Conservation (phyloP, 2,113 vertebrate species). For the Antigone vipio region DNA sequence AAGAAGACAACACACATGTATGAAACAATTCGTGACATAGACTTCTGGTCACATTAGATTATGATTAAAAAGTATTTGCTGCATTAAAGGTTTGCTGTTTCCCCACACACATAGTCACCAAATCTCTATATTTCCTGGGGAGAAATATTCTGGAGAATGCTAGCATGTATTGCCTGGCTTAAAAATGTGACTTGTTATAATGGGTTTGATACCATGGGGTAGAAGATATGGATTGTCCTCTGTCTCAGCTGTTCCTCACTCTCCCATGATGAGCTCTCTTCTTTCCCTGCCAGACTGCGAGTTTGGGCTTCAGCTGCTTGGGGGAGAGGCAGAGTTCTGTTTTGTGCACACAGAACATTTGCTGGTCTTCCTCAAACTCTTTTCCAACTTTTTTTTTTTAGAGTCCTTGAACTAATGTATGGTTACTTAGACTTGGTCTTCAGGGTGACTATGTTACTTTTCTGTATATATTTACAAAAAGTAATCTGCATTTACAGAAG, state of each 20-base stretch:
- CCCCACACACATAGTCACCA: no score
- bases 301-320: neutral
- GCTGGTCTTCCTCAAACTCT: neutral
- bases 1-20: accelerated
- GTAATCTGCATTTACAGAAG: neutral
- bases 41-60: neutral
- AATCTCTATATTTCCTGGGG: neutral
- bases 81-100: neutral
- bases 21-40: neutral
- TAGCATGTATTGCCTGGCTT: neutral
- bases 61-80: neutral
- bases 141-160: neutral
- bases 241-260: neutral
- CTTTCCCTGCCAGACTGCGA: neutral
- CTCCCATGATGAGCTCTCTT: neutral
- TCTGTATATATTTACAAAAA: neutral
- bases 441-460: neutral
- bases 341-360: neutral
- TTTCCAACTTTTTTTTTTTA: neutral
- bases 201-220: neutral
- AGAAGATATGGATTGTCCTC: neutral
- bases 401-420: neutral
- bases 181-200: neutral
- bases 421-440: neutral
- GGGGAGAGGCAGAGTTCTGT: neutral